Base-by-base conservation (phyloP, 2,888 invertebrate genomes). In the Lagria hirta region DNA sequence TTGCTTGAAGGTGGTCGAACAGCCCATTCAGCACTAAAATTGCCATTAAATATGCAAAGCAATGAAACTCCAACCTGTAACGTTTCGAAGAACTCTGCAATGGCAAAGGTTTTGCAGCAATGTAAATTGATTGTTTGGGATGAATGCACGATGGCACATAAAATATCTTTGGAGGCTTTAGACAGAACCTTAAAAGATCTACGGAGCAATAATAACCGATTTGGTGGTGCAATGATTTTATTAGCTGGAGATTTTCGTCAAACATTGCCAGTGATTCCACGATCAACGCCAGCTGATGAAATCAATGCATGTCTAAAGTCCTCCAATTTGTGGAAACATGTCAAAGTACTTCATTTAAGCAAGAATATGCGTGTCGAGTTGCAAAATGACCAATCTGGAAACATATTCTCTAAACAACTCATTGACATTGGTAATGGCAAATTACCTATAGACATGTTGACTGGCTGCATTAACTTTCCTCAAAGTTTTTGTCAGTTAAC, bases 1-100 rank as follows among this genome's bases (percentile, higher is more conserved):
- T 54, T 73, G 32, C 53, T 73, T 18, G 54, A 61, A 49, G 61
- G 66, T 42, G 68, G 65, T 15, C 51, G 63, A 55, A 71, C 65
- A 4, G 27, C 22, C 28, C 68, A 68, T 38, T 61, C 61, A 13
- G 51, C 57, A 36, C 64, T 68, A 42, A 64, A 64, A 37, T 53
- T 65, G 27, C 65, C 65, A 30, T 33, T 65, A 7, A 54, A 58
- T 12, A 13, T 60, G 4, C 8, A n/a, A 3, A 23, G 4, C 8
- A 23, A 23, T 7, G 23, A 23, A 8, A 23, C n/a, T 7, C n/a
- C n/a, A n/a, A 23, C 8, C 23, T n/a, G 23, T 4, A n/a, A 11
- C 4, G 23, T n/a, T n/a, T n/a, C 8, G n/a, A 51, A 37, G 26
- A 29, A 43, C n/a, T n/a, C n/a, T n/a, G n/a, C n/a, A n/a, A n/a